A percentile compares a stretch with the other conserved stretches of the same genome.
Conservation (phyloP, 2,888 invertebrate genomes). For the Elegia similella region DNA sequence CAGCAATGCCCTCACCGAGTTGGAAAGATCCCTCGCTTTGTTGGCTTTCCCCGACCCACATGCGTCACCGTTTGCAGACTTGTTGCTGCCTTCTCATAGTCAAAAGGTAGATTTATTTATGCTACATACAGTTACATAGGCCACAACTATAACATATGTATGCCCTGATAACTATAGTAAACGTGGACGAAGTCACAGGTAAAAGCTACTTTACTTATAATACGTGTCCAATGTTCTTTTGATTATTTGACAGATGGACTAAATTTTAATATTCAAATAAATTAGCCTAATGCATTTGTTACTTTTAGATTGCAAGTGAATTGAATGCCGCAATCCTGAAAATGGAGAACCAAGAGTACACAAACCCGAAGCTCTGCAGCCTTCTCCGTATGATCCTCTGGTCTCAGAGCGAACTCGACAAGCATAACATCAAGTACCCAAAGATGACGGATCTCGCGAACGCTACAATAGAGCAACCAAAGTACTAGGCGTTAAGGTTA, state of each 20-base stretch:
- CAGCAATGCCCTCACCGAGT: slow-evolving; percentile 86
- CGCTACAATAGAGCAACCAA: slow-evolving; percentile 89
- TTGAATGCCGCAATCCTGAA: slow-evolving; percentile 98
- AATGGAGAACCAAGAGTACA: slow-evolving; percentile 94
- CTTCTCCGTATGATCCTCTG: slow-evolving; percentile 95
- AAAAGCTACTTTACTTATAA: too few relatives aligned
- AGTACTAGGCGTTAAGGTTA: slow-evolving; percentile 56
- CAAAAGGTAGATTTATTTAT: slow-evolving; percentile 85
- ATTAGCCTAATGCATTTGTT: too few relatives aligned
- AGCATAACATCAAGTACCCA: slow-evolving; percentile 96
- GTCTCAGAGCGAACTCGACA: slow-evolving; percentile 97
- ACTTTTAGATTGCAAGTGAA: slow-evolving; percentile 93
- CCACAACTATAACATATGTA: too few relatives aligned
- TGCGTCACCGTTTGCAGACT: slow-evolving; percentile 96
- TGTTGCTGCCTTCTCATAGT: slow-evolving; percentile 95
- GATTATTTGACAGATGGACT: too few relatives aligned
- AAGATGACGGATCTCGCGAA: slow-evolving; percentile 96
- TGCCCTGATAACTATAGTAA: too few relatives aligned
- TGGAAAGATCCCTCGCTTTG: slow-evolving; percentile 96
- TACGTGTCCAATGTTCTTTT: too few relatives aligned
- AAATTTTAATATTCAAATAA: too few relatives aligned
- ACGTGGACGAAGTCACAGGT: too few relatives aligned
- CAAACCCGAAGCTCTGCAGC: slow-evolving; percentile 94
- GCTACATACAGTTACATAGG: too few relatives aligned
- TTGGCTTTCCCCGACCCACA: slow-evolving; percentile 98